Percentiles rank a stretch among this genome's conserved stretches.
Conservation (phyloP, 2,888 invertebrate genomes). For the Drosophila paramelanica region DNA sequence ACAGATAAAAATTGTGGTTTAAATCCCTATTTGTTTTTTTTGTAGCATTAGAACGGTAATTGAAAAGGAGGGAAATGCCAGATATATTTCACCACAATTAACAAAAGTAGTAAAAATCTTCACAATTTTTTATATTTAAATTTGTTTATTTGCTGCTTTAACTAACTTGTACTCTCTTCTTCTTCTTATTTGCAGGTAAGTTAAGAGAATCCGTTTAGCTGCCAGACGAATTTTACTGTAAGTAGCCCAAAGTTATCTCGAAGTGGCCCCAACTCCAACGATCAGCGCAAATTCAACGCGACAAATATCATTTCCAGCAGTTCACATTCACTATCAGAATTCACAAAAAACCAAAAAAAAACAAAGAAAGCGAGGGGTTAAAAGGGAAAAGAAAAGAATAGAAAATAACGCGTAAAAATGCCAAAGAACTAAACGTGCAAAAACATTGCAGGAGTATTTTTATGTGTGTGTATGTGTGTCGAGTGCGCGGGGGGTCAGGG, state of each 20-base stretch:
- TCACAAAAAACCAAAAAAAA: conserved; percentile 3
- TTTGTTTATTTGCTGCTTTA: not conserved
- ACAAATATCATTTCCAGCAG: conserved; percentile 45
- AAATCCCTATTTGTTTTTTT: not conserved
- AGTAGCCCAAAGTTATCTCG: conserved; percentile 57
- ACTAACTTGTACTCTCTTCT: conserved; percentile 1
- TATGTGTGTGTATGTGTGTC: too few species aligned
- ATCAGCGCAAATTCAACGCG: conserved; percentile 48
- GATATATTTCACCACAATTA: not conserved
- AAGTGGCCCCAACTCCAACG: conserved; percentile 11
- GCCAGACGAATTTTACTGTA: conserved; percentile 24
- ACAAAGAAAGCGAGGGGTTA: conserved; percentile 2
- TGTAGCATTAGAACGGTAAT: not conserved
- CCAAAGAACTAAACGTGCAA: conserved; percentile 58
- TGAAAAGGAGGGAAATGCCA: not conserved
- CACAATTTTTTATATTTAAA: not conserved
- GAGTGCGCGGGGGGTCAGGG: not conserved
- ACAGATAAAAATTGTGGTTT: not conserved
- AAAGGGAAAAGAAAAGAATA: conserved; percentile 43
- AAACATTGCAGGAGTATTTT: conserved; percentile 27
- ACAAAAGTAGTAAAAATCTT: too few species aligned
- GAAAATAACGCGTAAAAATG: conserved; percentile 56
- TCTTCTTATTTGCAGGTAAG: conserved; percentile 59
- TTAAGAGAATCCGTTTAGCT: conserved; percentile 22
- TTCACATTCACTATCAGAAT: conserved; percentile 49